Evolutionary conservation across 2,113 vertebrate species (phyloP).

Genomic region (Monarcha castaneiventris): DNA sequence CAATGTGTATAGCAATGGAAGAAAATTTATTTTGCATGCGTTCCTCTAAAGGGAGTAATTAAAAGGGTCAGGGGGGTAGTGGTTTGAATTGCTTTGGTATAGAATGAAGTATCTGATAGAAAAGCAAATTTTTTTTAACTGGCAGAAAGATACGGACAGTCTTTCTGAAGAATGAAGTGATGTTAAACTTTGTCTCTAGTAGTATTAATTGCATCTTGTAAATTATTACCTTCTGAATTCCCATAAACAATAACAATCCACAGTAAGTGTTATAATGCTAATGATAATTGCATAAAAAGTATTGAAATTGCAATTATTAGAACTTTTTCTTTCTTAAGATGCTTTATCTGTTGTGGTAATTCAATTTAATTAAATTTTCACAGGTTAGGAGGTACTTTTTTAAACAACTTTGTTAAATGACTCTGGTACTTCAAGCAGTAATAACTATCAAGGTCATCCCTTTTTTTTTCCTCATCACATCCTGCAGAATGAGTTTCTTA

Average conservation of each 20-base stretch:
- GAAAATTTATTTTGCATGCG: not conserved
- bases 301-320: not conserved
- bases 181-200: not conserved
- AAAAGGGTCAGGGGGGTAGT: accelerated
- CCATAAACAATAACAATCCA: not conserved
- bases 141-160: not conserved
- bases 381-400: not conserved
- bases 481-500: not conserved
- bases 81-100: not conserved
- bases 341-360: not conserved
- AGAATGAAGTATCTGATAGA: not conserved
- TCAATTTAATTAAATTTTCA: not conserved
- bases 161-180: not conserved
- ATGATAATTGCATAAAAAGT: not conserved
- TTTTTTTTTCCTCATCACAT: not conserved
- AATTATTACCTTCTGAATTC: not conserved
- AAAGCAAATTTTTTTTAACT: not conserved
- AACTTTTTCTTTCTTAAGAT: not conserved
- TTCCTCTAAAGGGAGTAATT: not conserved
- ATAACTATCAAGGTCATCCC: not conserved
- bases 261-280: not conserved
- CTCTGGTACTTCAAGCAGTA: not conserved
- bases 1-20: not conserved
- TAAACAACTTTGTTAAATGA: not conserved
- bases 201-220: conserved; percentile 1